Conservation (phyloP, 2,113 vertebrate species). For the Arvicanthis niloticus region DNA sequence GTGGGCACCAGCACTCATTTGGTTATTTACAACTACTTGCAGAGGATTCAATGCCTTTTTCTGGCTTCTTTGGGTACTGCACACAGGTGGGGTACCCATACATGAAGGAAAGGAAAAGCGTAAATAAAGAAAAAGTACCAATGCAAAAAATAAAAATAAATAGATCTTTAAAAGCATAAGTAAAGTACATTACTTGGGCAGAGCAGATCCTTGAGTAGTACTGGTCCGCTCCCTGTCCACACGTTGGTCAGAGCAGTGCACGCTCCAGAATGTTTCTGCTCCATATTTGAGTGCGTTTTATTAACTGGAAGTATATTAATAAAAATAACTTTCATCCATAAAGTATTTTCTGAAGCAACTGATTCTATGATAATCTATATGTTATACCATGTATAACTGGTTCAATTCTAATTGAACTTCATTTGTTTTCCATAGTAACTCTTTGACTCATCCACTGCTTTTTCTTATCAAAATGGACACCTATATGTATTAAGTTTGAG, state of each 20-base stretch:
- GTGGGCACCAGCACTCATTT: neutral
- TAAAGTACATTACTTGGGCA: neutral
- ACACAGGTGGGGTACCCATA: neutral
- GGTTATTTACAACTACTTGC: neutral
- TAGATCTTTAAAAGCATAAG: neutral
- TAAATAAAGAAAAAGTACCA: neutral
- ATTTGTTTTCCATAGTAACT: conserved; percentile 12
- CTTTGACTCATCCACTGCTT: conserved; percentile 29
- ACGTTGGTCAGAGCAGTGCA: neutral
- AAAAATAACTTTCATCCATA: conserved; percentile 40
- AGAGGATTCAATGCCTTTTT: neutral
- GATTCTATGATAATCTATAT: conserved; percentile 14
- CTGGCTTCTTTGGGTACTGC: neutral
- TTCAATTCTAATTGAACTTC: conserved; percentile 32
- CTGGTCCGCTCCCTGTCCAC: too few relatives aligned
- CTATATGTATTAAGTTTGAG: neutral
- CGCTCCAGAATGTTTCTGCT: conserved; percentile 22
- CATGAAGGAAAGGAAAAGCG: neutral
- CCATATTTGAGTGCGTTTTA: neutral
- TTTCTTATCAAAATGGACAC: neutral
- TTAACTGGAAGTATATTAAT: conserved; percentile 18
- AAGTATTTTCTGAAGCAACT: conserved; percentile 38
- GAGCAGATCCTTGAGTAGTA: neutral
- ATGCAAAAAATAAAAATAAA: neutral
- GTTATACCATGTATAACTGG: neutral